Evolutionary conservation across 2,888 invertebrate genomes (phyloP).

Genomic region (Ditylenchus weischeri): DNA sequence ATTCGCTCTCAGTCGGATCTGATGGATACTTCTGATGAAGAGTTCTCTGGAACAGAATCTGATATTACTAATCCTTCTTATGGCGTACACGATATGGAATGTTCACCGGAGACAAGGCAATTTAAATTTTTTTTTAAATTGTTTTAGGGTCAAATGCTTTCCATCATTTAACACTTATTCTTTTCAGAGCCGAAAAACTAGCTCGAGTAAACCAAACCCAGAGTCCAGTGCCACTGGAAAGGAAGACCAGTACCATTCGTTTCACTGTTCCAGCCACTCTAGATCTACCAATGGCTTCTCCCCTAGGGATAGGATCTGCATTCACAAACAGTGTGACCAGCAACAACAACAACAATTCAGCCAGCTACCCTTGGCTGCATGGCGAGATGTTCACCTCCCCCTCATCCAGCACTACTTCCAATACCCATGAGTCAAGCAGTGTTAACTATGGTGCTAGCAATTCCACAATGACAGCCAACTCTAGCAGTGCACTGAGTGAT

Average conservation of each 20-base stretch:
- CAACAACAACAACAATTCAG: constrained; percentile 1
- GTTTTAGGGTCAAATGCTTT: neutral
- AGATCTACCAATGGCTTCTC: constrained; percentile 3
- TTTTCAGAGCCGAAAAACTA: constrained; percentile 7
- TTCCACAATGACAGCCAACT: neutral
- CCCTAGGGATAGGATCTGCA: neutral
- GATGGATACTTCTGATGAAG: constrained; percentile 28
- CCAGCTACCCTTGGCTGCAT: constrained; percentile 35
- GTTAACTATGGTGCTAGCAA: constrained; percentile 6
- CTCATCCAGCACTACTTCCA: constrained; percentile 27
- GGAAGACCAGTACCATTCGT: constrained; percentile 20
- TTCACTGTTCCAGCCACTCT: constrained; percentile 23
- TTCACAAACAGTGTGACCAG: neutral
- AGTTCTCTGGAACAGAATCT: constrained; percentile 36
- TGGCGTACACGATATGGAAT: constrained; percentile 20
- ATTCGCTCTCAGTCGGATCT: constrained; percentile 30
- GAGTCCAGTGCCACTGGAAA: constrained; percentile 19
- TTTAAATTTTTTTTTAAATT: too few species aligned
- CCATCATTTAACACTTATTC: neutral
- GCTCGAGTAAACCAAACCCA: constrained; percentile 17
- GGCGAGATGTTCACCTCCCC: constrained; percentile 35
- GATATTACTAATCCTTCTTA: constrained; percentile 38
- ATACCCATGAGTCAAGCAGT: constrained; percentile 12
- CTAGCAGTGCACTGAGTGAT: constrained; percentile 15
- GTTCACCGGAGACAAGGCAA: constrained; percentile 15